Base-by-base conservation (phyloP, 1,140 invertebrate species). In the Leptopilina clavipes region DNA sequence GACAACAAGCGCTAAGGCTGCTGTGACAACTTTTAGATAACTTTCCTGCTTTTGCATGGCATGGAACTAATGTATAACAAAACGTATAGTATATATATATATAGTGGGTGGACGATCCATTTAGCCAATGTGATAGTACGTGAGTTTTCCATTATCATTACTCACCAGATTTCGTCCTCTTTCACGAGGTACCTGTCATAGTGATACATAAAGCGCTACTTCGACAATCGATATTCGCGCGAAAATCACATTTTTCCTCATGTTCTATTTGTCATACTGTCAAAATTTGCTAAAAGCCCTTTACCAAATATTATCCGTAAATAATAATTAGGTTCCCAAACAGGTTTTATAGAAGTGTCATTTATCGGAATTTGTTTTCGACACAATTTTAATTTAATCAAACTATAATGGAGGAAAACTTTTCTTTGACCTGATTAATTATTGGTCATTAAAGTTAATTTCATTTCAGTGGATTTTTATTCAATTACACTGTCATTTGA, bases 1-100 rank as follows among this genome's bases (percentile, higher is more conserved):
- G 40, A 52, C 56, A 74, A 59, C 76, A 52, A 76, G 5, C 72
- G 70, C 65, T 56, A 78, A 83, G 77, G 79, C 31, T 76, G 31
- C 56, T 76, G 72, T 52, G 56, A 8, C 2, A 71, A 75, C 52
- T 71, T 73, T 73, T 70, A 70, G 70, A 83, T 76, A 72, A 74
- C 79, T 77, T 82, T 79, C n/a, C 74, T 72, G 22, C 19, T 65
- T 65, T 65, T 31, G 19, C 22, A 14, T 25, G 17, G 5, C 6
- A 17, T 52, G 48, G 6, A 17, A 8, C 3, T 19, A 22, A 7
- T 25, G 56, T 31, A 22, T 19, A 65, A 25, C 11, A 22, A 65
- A 54, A 19, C 9, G 0, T 5, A 31, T 31, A 31, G 25, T 31
- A 31, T 31, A 31, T 31, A 31, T 31, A 31, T 31, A 31, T 9